Percentiles rank a stretch among this genome's conserved stretches.
These are phyloP conservation scores for Lampropteryx suffumata DNA, from an alignment of 2,888 invertebrate species.

Conservation along the genomic window DNA sequence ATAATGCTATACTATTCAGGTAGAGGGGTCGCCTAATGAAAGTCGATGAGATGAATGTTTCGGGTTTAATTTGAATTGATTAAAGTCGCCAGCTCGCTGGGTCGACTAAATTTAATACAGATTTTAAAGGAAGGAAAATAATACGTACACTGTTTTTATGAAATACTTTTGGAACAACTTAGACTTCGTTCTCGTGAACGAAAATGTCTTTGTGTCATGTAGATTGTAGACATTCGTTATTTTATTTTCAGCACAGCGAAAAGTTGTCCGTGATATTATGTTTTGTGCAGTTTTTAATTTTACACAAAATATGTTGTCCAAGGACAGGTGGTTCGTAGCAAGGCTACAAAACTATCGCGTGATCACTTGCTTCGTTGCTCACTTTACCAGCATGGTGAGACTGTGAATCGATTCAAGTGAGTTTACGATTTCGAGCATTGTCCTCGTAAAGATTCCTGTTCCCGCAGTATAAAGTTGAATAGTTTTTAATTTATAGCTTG, in stretches of 20 bases:
- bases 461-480: constrained; percentile 34
- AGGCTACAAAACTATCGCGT: constrained; percentile 48
- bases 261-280: neutral
- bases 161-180: neutral
- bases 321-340: constrained; percentile 37
- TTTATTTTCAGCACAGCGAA: neutral
- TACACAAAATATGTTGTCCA: constrained; percentile 41
- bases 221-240: no score
- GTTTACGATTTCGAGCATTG: constrained; percentile 55
- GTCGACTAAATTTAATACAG: constrained; percentile 24
- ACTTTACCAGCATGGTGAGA: constrained; percentile 44
- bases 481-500: constrained; percentile 17
- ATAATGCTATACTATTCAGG: constrained; percentile 48
- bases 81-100: constrained; percentile 49
- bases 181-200: no score
- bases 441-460: constrained; percentile 51
- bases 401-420: constrained; percentile 53
- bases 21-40: constrained; percentile 63
- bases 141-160: neutral
- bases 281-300: constrained; percentile 18
- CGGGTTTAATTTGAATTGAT: constrained; percentile 64
- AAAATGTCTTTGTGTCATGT: neutral
- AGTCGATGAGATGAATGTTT: constrained; percentile 67
- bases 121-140: constrained; percentile 11
- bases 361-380: constrained; percentile 45